Conservation (phyloP, 2,888 invertebrate genomes). For the Meganola albula region DNA sequence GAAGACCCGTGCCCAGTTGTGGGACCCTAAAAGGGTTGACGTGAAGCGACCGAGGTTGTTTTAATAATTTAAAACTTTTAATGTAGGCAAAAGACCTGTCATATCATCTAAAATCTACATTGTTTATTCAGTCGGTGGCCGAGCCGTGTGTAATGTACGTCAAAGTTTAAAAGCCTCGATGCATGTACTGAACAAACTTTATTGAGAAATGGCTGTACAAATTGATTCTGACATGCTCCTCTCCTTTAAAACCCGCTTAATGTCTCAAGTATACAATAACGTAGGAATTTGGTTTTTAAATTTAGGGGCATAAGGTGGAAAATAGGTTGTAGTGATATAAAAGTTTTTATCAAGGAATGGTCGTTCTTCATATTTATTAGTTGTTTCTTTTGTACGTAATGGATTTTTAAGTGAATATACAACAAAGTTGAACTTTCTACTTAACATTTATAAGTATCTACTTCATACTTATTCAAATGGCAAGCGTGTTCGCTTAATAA, state of each 20-base stretch:
- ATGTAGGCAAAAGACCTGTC: too few relatives aligned
- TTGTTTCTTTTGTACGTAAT: conserved; percentile 69
- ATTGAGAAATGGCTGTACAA: conserved; percentile 71
- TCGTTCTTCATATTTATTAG: conserved; percentile 65
- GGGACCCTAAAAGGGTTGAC: not conserved
- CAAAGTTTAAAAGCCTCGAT: conserved; percentile 69
- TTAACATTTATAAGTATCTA: too few relatives aligned
- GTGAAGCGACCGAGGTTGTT: too few relatives aligned
- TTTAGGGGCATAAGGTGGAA: conserved; percentile 6
- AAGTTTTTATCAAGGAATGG: conserved; percentile 46
- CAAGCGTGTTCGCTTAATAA: too few relatives aligned
- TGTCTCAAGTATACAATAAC: conserved; percentile 28
- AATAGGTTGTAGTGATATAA: conserved; percentile 10
- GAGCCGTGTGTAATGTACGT: conserved; percentile 38
- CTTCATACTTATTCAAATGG: too few relatives aligned
- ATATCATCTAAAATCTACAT: conserved; percentile 11
- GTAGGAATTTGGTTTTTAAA: conserved; percentile 24
- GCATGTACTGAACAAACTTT: conserved; percentile 55
- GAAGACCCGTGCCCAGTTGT: too few relatives aligned
- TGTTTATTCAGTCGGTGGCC: conserved; percentile 27
- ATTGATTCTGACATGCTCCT: conserved; percentile 68
- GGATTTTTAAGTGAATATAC: conserved; percentile 74
- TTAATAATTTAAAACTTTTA: too few relatives aligned
- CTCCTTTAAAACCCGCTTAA: conserved; percentile 60
- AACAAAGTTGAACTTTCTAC: too few relatives aligned